Evolutionary conservation across 2,113 vertebrate species (phyloP).

Genomic region (Noctilio leporinus): DNA sequence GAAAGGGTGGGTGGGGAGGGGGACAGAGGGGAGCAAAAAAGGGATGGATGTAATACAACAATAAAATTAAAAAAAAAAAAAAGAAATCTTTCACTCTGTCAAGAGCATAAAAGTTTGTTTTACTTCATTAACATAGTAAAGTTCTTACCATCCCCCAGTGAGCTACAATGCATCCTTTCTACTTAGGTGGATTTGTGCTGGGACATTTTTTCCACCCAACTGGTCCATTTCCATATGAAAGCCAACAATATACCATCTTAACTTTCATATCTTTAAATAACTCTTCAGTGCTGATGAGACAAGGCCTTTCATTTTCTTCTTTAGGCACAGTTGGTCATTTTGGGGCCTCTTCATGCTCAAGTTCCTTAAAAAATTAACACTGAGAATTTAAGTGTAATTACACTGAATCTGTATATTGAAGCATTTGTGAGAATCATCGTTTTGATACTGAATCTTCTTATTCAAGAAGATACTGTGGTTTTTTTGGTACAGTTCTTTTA

Average conservation of each 20-base stretch:
- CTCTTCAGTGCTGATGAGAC: not conserved
- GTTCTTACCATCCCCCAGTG: not conserved
- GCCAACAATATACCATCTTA: not conserved
- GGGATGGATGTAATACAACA: too few species aligned
- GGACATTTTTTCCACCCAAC: not conserved
- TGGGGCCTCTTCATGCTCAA: not conserved
- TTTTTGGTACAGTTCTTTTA: too few species aligned
- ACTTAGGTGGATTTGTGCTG: not conserved
- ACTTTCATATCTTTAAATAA: not conserved
- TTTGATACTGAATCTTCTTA: not conserved
- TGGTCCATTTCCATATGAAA: not conserved
- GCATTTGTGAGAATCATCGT: not conserved
- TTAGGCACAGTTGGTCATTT: not conserved
- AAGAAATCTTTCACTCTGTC: not conserved
- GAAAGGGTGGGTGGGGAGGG: too few species aligned
- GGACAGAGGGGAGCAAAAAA: too few species aligned
- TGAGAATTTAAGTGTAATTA: not conserved
- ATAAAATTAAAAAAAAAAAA: too few species aligned
- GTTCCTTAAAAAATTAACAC: not conserved
- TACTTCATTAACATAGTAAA: not conserved
- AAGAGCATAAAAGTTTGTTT: not conserved
- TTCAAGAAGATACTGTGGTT: not conserved
- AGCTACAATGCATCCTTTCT: not conserved
- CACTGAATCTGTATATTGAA: not conserved
- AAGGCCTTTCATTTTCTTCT: not conserved